Conservation (phyloP, 1,140 invertebrate species). For the Antheraea pernyi region DNA sequence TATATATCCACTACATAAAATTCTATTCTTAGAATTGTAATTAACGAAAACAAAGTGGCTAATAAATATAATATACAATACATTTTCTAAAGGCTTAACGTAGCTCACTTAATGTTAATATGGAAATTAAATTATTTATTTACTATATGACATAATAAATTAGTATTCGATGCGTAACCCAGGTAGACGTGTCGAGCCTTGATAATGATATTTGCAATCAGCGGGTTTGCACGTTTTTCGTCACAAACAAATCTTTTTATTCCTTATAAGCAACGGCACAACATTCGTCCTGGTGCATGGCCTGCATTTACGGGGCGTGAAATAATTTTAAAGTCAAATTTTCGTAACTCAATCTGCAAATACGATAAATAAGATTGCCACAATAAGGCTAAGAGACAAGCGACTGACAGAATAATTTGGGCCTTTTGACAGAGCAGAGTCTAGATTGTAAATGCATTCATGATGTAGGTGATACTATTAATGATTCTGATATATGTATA, state of each 20-base stretch:
- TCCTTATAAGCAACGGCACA: conserved; percentile 38
- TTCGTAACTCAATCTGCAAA: conserved; percentile 24
- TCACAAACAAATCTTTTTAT: conserved; percentile 34
- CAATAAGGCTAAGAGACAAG: conserved; percentile 13
- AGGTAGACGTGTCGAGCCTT: conserved; percentile 31
- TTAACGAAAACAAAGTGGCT: too few relatives aligned
- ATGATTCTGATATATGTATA: too few relatives aligned
- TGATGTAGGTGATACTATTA: neutral
- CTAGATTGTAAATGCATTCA: neutral
- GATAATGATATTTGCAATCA: conserved; percentile 45
- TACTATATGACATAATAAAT: conserved; percentile 28
- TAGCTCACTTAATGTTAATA: too few relatives aligned
- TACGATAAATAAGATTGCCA: conserved; percentile 20
- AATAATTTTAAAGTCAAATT: conserved; percentile 21
- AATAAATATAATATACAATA: too few relatives aligned
- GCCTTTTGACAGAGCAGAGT: neutral
- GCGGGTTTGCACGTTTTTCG: conserved; percentile 31
- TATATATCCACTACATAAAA: neutral
- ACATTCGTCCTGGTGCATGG: conserved; percentile 26
- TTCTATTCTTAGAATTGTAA: too few relatives aligned
- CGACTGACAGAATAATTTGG: conserved; percentile 8
- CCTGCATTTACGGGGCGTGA: conserved; percentile 26
- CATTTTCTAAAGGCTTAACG: too few relatives aligned
- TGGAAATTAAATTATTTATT: conserved; percentile 4
- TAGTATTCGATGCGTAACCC: conserved; percentile 35